Evolutionary conservation across 2,888 invertebrate species (phyloP).

Genomic region (Hirtodrosophila confusa): DNA sequence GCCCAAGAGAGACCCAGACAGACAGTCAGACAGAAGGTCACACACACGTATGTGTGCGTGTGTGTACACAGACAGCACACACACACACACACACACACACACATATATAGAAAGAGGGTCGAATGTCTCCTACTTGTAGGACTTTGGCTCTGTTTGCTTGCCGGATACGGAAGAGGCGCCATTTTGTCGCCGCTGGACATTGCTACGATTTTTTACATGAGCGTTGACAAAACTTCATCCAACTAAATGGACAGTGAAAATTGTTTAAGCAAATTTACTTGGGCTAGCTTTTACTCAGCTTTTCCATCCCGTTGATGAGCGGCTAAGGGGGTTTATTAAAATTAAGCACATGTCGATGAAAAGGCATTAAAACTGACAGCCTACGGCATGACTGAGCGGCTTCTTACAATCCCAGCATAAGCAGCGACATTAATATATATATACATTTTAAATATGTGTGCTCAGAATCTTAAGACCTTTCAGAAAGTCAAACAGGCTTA

Average conservation of each 20-base stretch:
- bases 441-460: no score
- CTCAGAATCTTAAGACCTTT: no score
- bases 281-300: conserved; percentile 1
- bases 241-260: conserved; percentile 18
- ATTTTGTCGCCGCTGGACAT: conserved; percentile 53
- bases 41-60: conserved; percentile 24
- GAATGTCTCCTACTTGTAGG: conserved; percentile 8
- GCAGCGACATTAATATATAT: no score
- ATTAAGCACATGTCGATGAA: conserved; percentile 7
- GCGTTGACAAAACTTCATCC: conserved; percentile 22
- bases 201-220: conserved; percentile 15
- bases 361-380: conserved; percentile 1
- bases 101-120: neutral
- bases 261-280: conserved; percentile 34
- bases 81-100: neutral
- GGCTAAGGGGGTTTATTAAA: conserved; percentile 10
- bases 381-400: neutral
- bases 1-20: conserved; percentile 49
- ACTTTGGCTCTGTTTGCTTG: conserved; percentile 39
- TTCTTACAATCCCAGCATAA: no score
- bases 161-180: conserved; percentile 44
- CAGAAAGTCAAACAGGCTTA: no score
- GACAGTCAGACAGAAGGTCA: conserved; percentile 40
- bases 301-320: neutral
- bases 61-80: conserved; percentile 12